These are phyloP conservation scores for Bhutanitis thaidina DNA, from an alignment of 2,888 invertebrate species.

Conservation along the genomic window DNA sequence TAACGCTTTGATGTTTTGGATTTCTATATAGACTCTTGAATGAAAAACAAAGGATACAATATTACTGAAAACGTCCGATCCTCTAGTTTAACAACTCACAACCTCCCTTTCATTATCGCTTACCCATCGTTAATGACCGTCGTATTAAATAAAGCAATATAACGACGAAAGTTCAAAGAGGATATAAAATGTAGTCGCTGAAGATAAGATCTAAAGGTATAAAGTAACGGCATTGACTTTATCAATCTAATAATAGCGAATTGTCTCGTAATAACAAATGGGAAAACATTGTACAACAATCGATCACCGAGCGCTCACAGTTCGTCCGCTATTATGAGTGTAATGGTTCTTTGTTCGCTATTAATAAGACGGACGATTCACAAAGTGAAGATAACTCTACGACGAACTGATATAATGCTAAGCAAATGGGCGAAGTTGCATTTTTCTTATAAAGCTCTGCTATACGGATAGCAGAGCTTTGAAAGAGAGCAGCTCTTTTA, in stretches of 20 bases:
- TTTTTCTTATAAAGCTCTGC: conserved; percentile 10
- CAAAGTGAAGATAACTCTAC: conserved; percentile 9
- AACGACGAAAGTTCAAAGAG: conserved; percentile 10
- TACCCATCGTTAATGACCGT: background rate
- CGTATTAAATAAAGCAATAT: conserved; percentile 9
- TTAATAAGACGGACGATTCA: conserved; percentile 15
- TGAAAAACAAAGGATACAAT: too few relatives aligned
- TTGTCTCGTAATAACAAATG: conserved; percentile 23
- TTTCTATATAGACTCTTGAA: too few relatives aligned
- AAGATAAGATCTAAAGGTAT: conserved; percentile 3
- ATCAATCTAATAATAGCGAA: conserved; percentile 14
- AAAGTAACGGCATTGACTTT: conserved; percentile 1
- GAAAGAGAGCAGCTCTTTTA: too few relatives aligned
- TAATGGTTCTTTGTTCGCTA: conserved; percentile 20
- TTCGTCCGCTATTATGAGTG: conserved; percentile 25
- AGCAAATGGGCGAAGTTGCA: conserved; percentile 8
- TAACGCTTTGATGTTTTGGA: too few relatives aligned
- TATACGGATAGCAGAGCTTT: background rate
- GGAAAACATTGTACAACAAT: conserved; percentile 18
- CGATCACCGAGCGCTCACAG: conserved; percentile 22
- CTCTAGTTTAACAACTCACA: too few relatives aligned
- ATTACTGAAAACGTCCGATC: too few relatives aligned
- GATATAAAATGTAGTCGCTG: background rate
- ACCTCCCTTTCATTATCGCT: background rate
- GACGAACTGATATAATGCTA: conserved; percentile 5